Percentiles rank a stretch among this genome's conserved stretches.
phyloP scores from a whole-genome alignment of 92 coral and sea anemone genomes.

The Isaurus tuberculatus region DNA sequence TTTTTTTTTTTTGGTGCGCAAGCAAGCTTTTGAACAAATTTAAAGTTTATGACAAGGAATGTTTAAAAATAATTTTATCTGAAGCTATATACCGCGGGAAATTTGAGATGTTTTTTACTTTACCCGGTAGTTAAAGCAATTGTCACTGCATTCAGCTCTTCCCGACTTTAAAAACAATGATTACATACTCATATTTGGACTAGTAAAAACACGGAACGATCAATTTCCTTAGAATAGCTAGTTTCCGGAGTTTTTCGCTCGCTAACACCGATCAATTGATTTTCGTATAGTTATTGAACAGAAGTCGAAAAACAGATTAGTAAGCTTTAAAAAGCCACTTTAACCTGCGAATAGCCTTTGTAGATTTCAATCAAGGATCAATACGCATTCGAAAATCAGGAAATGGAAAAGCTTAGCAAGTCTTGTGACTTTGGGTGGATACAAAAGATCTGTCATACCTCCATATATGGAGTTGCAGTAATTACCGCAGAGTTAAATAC shows the following conservation, averaged over 20 bases:
- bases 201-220: not conserved
- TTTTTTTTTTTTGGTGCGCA: not conserved
- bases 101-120: slow-evolving; percentile 15
- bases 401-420: slow-evolving; percentile 23
- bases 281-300: slow-evolving; percentile 1
- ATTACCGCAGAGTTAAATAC: slow-evolving; percentile 21
- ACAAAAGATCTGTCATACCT: slow-evolving; percentile 6
- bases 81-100: slow-evolving; percentile 22
- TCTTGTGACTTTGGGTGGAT: slow-evolving; percentile 49
- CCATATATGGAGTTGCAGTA: slow-evolving; percentile 21
- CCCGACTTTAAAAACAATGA: slow-evolving; percentile 7
- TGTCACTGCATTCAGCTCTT: not conserved
- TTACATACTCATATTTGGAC: not conserved
- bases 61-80: not conserved
- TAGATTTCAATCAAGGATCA: slow-evolving; percentile 31
- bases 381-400: slow-evolving; percentile 7
- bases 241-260: slow-evolving; percentile 17
- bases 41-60: not conserved
- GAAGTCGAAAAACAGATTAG: slow-evolving; percentile 31
- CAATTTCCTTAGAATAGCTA: slow-evolving; percentile 7
- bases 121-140: slow-evolving; percentile 12
- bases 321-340: slow-evolving; percentile 31
- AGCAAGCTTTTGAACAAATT: not conserved
- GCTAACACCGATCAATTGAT: not conserved
- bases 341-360: slow-evolving; percentile 33